phyloP scores from a whole-genome alignment of 2,797 vertebrate genomes.

The Apodemus agrarius region DNA sequence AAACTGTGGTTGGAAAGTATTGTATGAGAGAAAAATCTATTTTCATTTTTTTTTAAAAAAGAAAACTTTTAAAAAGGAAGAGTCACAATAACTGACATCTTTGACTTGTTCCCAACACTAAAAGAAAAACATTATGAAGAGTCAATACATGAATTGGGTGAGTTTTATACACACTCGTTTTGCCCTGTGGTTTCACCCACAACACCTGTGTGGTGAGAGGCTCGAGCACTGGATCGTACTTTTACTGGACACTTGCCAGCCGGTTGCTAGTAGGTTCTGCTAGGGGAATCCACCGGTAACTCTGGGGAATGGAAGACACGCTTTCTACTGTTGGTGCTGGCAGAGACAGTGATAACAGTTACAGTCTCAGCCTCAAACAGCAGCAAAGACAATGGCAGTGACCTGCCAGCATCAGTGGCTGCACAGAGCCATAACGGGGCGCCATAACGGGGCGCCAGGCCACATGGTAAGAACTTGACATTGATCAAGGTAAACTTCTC shows the following conservation, averaged over 20 bases:
- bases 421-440: too few relatives aligned
- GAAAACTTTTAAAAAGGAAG: neutral
- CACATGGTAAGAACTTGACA: too few relatives aligned
- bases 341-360: neutral
- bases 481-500: too few relatives aligned
- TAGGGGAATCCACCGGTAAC: neutral
- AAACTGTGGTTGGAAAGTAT: neutral
- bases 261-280: neutral
- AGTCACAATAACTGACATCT: neutral
- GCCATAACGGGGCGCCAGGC: too few relatives aligned
- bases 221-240: neutral
- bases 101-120: neutral
- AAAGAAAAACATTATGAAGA: slow-evolving; percentile 34
- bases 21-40: neutral
- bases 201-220: neutral
- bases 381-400: neutral
- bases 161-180: slow-evolving; percentile 4
- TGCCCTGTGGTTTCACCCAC: neutral
- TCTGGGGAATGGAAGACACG: neutral
- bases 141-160: neutral
- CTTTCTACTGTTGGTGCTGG: neutral
- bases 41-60: neutral
- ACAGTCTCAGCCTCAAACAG: neutral
- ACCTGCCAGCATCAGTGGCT: neutral
- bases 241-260: neutral